A percentile compares a stretch with the other conserved stretches of the same genome.
Evolutionary conservation across 2,113 vertebrate genomes (phyloP).

Genomic region (Eulemur rufifrons): DNA sequence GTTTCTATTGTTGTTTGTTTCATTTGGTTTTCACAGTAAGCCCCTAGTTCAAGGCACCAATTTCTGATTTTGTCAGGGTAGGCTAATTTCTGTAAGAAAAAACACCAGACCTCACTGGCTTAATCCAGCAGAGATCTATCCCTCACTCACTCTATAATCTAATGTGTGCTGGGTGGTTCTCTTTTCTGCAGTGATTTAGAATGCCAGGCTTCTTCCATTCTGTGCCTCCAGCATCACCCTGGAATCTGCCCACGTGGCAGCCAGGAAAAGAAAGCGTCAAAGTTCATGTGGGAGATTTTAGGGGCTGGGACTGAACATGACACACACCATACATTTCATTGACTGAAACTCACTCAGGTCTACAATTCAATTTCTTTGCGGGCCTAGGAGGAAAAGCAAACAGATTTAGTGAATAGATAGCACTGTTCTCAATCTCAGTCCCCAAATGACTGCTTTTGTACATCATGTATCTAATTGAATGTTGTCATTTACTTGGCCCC

Average conservation of each 20-base stretch:
- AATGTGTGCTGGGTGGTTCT: neutral
- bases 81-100: neutral
- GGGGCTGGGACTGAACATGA: accelerated
- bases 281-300: neutral
- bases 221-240: neutral
- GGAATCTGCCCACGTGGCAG: neutral
- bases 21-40: neutral
- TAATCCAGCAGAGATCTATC: accelerated
- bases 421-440: neutral
- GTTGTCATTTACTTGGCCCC: neutral
- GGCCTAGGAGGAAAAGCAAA: neutral
- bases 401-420: accelerated
- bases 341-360: neutral
- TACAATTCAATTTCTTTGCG: too few relatives aligned
- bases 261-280: neutral
- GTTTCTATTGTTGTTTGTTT: neutral
- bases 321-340: neutral
- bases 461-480: neutral
- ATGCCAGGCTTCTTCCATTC: neutral
- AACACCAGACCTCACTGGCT: neutral
- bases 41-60: neutral
- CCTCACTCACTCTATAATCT: neutral
- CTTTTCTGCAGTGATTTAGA: neutral
- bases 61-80: neutral
- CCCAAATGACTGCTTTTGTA: neutral